These are phyloP conservation scores for Pseudococcus jackbeardsleyi DNA, from an alignment of 2,888 invertebrate species.

Conservation along the genomic window DNA sequence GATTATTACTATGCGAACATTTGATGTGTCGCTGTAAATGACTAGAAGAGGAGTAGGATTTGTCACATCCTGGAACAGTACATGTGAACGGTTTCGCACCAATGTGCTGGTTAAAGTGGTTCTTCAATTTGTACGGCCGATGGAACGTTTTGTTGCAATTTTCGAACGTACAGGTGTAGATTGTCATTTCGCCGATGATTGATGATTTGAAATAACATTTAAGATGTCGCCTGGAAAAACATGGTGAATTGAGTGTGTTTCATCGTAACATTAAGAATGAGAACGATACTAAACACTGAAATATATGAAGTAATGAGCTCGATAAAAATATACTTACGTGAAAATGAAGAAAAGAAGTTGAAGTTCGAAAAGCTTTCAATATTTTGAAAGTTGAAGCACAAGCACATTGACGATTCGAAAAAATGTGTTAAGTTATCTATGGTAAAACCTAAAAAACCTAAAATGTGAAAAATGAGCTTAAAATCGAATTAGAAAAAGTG, in stretches of 20 bases:
- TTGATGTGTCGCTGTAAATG: slow-evolving; percentile 29
- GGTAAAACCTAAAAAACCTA: too few species aligned
- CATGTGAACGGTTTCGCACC: slow-evolving; percentile 5
- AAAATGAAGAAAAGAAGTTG: too few species aligned
- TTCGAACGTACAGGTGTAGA: neutral
- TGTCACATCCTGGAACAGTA: neutral
- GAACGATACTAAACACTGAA: neutral
- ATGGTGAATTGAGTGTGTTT: too few species aligned
- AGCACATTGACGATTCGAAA: too few species aligned
- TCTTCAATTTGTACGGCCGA: slow-evolving; percentile 33
- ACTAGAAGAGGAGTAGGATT: slow-evolving; percentile 27
- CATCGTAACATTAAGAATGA: neutral
- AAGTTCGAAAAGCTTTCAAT: too few species aligned
- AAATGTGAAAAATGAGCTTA: too few species aligned
- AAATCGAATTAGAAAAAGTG: too few species aligned
- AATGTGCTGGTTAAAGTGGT: neutral
- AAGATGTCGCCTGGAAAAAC: neutral
- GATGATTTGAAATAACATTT: neutral
- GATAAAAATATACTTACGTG: too few species aligned
- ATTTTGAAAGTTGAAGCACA: too few species aligned
- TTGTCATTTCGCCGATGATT: neutral
- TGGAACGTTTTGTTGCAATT: slow-evolving; percentile 3
- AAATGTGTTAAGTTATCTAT: too few species aligned
- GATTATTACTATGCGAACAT: neutral
- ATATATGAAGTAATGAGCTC: too few species aligned